A percentile compares a stretch with the other conserved stretches of the same genome.
phyloP scores from a whole-genome alignment of 2,113 vertebrate species.

The Clarias magur region DNA sequence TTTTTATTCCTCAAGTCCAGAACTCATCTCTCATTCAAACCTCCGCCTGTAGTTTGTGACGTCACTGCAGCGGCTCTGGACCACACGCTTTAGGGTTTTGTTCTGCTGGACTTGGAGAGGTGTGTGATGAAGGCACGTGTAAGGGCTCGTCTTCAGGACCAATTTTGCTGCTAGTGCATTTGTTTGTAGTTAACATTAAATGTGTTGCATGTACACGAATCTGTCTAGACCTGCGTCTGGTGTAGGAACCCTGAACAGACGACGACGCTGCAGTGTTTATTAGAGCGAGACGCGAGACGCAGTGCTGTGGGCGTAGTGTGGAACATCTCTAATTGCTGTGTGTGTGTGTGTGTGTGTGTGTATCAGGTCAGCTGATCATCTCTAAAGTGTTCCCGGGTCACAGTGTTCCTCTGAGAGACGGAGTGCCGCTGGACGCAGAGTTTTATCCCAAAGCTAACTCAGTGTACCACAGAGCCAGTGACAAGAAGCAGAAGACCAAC shows the following conservation, averaged over 20 bases:
- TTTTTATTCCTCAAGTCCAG: no score
- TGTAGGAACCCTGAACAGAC: background rate
- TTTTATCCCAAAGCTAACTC: slow-evolving; percentile 73
- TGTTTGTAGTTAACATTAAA: background rate
- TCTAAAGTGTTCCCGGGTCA: slow-evolving; percentile 80
- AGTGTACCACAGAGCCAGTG: slow-evolving; percentile 71
- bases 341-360: slow-evolving; percentile 14
- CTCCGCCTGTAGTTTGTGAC: background rate
- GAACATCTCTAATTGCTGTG: background rate
- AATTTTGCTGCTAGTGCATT: background rate
- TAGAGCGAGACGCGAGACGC: background rate
- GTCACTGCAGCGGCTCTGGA: background rate
- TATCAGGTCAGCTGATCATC: slow-evolving; percentile 75
- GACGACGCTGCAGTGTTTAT: background rate
- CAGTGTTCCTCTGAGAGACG: slow-evolving; percentile 64
- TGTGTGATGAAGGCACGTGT: background rate
- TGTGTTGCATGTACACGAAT: background rate
- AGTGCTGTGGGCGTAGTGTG: background rate
- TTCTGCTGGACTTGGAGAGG: background rate
- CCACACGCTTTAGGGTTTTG: background rate
- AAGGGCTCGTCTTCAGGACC: background rate
- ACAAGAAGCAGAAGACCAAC: slow-evolving; percentile 56
- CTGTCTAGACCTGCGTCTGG: background rate
- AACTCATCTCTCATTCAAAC: background rate
- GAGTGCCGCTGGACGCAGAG: slow-evolving; percentile 60